Evolutionary conservation across 2,113 vertebrate species (phyloP).

Genomic region (Kryptolebias marmoratus): DNA sequence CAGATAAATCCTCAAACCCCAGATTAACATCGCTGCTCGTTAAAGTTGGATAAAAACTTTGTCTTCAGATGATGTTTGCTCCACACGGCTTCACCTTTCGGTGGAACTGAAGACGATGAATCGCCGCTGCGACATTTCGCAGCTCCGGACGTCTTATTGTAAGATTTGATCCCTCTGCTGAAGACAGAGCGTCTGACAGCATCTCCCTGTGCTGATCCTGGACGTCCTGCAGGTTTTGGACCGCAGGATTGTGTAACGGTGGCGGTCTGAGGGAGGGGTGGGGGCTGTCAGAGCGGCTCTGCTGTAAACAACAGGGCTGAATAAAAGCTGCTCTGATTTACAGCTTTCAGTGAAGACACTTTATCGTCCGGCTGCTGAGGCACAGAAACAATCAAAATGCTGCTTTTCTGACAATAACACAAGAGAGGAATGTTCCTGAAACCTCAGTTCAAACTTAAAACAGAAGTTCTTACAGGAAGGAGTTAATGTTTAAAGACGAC

Average conservation of each 20-base stretch:
- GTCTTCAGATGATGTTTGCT: no score
- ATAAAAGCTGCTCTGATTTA: constrained; percentile 33
- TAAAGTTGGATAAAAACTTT: no score
- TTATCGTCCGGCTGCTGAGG: constrained; percentile 9
- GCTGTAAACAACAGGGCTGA: constrained; percentile 30
- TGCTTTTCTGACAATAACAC: no score
- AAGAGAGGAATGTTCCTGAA: no score
- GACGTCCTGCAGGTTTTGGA: constrained; percentile 13
- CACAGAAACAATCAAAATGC: no score
- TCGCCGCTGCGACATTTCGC: no score
- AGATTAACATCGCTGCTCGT: no score
- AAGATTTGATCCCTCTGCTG: no score
- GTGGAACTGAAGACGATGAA: no score
- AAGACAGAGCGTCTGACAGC: rapidly evolving
- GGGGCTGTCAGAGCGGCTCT: constrained; percentile 2
- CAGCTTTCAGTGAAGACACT: constrained; percentile 3
- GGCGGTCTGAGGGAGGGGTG: background rate
- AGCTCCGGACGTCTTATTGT: background rate
- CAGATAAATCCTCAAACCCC: no score
- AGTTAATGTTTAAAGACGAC: background rate
- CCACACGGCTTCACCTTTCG: no score
- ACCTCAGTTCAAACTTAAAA: no score
- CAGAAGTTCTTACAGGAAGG: background rate
- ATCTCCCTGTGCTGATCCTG: background rate
- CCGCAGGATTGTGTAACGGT: constrained; percentile 22